Percentiles rank a stretch among this genome's conserved stretches.
These are phyloP conservation scores for Labeo catla DNA, from an alignment of 2,113 vertebrate genomes.

Conservation along the genomic window DNA sequence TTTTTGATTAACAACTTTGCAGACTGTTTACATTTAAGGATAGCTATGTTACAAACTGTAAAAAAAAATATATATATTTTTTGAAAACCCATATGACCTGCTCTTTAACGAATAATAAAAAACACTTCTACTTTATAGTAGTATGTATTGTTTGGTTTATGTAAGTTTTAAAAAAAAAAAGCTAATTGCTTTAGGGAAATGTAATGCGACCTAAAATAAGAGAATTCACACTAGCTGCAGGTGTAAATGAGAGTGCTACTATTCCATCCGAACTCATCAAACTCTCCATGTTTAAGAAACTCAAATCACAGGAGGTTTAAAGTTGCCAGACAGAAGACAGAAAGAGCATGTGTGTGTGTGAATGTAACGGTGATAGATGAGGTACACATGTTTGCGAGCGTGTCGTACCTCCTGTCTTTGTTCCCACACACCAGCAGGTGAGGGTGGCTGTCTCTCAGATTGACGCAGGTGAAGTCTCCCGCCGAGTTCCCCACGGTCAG, in stretches of 20 bases:
- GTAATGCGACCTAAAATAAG: background rate
- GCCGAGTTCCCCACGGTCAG: conserved; percentile 82
- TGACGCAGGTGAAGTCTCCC: conserved; percentile 91
- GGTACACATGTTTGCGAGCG: background rate
- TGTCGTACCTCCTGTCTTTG: conserved; percentile 88
- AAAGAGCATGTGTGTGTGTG: conserved; percentile 9
- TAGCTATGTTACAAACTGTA: too few species aligned
- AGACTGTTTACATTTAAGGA: too few species aligned
- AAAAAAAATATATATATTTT: too few species aligned
- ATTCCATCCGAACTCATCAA: conserved; percentile 8
- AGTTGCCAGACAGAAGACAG: conserved; percentile 28
- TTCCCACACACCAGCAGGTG: conserved; percentile 91
- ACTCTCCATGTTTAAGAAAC: conserved; percentile 29
- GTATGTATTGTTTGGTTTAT: too few species aligned
- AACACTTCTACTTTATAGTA: too few species aligned
- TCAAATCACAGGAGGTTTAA: conserved; percentile 19
- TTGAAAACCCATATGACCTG: too few species aligned
- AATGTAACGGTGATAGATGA: conserved; percentile 28
- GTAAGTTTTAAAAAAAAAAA: too few species aligned
- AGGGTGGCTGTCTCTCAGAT: conserved; percentile 82
- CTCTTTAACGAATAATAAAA: too few species aligned
- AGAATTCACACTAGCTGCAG: conserved; percentile 31
- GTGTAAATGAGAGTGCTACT: conserved; percentile 34
- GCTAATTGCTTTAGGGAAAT: background rate
- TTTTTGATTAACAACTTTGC: too few species aligned